Conservation (phyloP, 2,797 vertebrate species). For the Uromys caudimaculatus region DNA sequence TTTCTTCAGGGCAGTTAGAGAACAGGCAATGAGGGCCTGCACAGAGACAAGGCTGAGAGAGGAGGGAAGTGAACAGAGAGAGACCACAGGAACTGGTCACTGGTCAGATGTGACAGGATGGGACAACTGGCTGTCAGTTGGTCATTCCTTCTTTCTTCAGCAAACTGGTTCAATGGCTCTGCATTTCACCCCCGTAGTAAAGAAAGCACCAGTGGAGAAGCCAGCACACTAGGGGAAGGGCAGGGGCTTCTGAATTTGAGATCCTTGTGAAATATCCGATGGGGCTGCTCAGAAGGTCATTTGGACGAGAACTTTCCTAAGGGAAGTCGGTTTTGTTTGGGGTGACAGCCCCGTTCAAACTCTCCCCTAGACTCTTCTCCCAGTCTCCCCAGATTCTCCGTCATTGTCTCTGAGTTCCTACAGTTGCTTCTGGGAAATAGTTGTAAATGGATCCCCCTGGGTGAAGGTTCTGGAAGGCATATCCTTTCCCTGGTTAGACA, state of each 20-base stretch:
- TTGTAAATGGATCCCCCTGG: background rate
- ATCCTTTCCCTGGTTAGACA: conserved; percentile 39
- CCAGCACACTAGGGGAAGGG: background rate
- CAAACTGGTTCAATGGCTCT: conserved; percentile 61
- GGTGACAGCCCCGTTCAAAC: background rate
- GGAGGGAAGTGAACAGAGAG: background rate
- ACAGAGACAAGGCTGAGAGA: background rate
- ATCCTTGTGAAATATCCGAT: conserved; percentile 13
- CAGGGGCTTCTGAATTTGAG: background rate
- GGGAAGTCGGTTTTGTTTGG: conserved; percentile 11
- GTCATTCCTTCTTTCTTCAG: conserved; percentile 13
- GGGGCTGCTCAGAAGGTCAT: background rate
- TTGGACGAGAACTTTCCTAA: background rate
- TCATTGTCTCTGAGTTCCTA: background rate
- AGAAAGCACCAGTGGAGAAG: conserved; percentile 27
- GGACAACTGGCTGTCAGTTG: background rate
- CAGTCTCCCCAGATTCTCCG: background rate
- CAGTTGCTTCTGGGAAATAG: background rate
- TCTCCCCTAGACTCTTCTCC: background rate
- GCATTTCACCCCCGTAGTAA: conserved; percentile 40
- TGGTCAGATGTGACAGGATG: background rate
- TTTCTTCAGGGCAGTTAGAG: background rate
- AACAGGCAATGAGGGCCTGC: background rate
- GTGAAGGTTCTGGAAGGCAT: background rate
- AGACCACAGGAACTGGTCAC: background rate